These are phyloP conservation scores for Xylota segnis DNA, from an alignment of 2,888 invertebrate species.

Conservation along the genomic window DNA sequence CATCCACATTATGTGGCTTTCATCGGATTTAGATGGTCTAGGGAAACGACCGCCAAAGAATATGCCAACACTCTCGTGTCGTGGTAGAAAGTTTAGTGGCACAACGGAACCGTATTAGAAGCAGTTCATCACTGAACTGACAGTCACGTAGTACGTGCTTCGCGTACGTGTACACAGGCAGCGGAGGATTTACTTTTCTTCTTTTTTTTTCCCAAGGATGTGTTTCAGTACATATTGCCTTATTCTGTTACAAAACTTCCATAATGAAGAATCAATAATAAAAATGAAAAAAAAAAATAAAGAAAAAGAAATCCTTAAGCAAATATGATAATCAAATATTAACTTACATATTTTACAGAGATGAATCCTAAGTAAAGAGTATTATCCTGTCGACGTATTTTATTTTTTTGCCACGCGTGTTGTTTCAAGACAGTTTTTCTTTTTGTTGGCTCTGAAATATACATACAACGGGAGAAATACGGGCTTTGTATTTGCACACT, in stretches of 20 bases:
- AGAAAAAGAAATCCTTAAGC: constrained; percentile 33
- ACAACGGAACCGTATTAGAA: constrained; percentile 46
- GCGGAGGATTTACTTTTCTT: background rate
- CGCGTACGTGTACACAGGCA: constrained; percentile 35
- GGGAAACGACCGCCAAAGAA: constrained; percentile 32
- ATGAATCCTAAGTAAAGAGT: constrained; percentile 36
- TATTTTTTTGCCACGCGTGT: constrained; percentile 14
- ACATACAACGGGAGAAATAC: background rate
- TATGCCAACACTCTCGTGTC: constrained; percentile 50
- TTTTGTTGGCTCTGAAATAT: background rate
- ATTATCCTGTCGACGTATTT: constrained; percentile 10
- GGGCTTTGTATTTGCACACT: constrained; percentile 32
- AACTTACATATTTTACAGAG: constrained; percentile 40
- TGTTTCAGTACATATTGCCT: constrained; percentile 18
- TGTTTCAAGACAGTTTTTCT: background rate
- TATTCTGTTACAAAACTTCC: constrained; percentile 33
- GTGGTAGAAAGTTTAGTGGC: constrained; percentile 53
- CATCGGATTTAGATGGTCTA: constrained; percentile 53
- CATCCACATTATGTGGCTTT: constrained; percentile 53
- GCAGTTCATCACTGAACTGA: constrained; percentile 60
- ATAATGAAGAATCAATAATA: constrained; percentile 57
- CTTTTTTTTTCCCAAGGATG: constrained; percentile 6
- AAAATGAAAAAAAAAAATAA: constrained; percentile 18
- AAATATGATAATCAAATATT: constrained; percentile 51
- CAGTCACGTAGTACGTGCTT: constrained; percentile 55